A percentile compares a stretch with the other conserved stretches of the same genome.
Conservation (phyloP, 2,888 invertebrate genomes). For the Sclerodermus sp. region DNA sequence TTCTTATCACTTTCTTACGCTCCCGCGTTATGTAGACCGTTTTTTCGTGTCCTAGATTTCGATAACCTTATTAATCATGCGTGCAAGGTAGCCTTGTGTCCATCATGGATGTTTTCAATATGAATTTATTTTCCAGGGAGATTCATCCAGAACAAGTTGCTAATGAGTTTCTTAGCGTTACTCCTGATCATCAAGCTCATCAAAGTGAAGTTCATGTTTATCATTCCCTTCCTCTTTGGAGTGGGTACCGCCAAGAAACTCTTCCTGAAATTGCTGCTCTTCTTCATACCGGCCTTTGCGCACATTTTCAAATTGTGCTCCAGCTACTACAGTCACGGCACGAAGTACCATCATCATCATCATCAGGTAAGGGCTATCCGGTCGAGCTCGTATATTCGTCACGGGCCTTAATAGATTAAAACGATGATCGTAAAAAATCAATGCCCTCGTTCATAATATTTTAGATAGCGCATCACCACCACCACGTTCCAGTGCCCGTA, state of each 20-base stretch:
- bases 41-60: too few species aligned
- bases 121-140: conserved; percentile 65
- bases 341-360: conserved; percentile 81
- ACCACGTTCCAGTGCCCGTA: conserved; percentile 57
- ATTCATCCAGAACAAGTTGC: conserved; percentile 73
- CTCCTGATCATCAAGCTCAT: conserved; percentile 78
- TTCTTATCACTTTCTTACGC: too few species aligned
- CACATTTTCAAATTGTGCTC: conserved; percentile 85
- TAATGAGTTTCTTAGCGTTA: conserved; percentile 75
- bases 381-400: background rate
- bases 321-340: conserved; percentile 76
- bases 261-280: conserved; percentile 76
- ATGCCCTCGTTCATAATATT: background rate
- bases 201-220: conserved; percentile 77
- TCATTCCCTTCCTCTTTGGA: conserved; percentile 77
- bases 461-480: conserved; percentile 73
- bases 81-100: too few species aligned
- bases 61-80: too few species aligned
- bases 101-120: too few species aligned
- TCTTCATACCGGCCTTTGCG: conserved; percentile 79
- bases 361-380: conserved; percentile 59
- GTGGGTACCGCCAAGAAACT: conserved; percentile 83
- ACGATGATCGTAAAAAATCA: background rate
- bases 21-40: too few species aligned
- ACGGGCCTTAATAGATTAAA: background rate